Evolutionary conservation across 1,140 invertebrate genomes (phyloP), one percentile per base, ranked within the genome.

Genomic region (Chironomus tepperi): DNA sequence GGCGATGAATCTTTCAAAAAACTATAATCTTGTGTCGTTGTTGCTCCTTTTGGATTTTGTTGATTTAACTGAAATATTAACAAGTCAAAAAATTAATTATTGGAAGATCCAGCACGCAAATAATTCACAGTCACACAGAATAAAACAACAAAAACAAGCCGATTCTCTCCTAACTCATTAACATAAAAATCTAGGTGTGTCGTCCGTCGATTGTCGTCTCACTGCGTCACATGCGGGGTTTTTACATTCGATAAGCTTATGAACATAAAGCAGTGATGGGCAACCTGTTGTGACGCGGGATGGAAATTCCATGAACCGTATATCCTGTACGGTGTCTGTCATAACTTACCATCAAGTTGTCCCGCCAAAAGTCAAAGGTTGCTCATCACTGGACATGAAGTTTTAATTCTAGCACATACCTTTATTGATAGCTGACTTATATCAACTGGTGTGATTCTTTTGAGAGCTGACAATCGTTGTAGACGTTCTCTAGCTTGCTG

Each of bases 361-460:
- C n/a, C n/a, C n/a, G n/a, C n/a, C n/a, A n/a, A n/a, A n/a, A n/a
- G n/a, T n/a, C n/a, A n/a, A n/a, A n/a, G n/a, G n/a, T n/a, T n/a
- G n/a, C n/a, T n/a, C n/a, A n/a, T n/a, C n/a, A n/a, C n/a, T n/a
- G n/a, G n/a, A n/a, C n/a, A n/a, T n/a, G n/a, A n/a, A n/a, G n/a
- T n/a, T n/a, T n/a, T n/a, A n/a, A n/a, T n/a, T n/a, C n/a, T n/a
- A n/a, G n/a, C 76, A 76, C 76, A 85, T 86, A 95, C 92, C 89
- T 95, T 92, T 82, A 94, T 88, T 79, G 94, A 94, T 76, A 97
- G 87, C 85, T 96, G 94, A 79, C 93, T 93, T 89, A 98, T 98
- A 86, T 98, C 95, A 80, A 96, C 91, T 75, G 95, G 94, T 76
- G 93, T 93, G 84, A 98, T 93, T 77, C 91, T 89, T 83, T 94